These are phyloP conservation scores for Myotis pilosus DNA, from an alignment of 2,797 vertebrate species.

Conservation along the genomic window DNA sequence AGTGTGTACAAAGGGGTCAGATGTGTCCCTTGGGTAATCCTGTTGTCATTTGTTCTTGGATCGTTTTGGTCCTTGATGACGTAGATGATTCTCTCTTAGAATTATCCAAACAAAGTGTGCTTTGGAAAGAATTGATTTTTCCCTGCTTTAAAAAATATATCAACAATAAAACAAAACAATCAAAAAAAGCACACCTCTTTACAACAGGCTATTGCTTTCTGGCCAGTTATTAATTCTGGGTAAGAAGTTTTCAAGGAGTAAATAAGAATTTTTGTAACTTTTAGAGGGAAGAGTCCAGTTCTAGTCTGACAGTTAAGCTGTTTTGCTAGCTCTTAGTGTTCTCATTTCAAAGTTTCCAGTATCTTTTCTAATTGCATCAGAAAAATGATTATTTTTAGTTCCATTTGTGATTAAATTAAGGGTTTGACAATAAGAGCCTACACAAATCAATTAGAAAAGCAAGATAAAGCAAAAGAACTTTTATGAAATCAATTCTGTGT, in stretches of 20 bases:
- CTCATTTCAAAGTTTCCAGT: neutral
- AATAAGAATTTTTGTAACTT: slow-evolving; percentile 52
- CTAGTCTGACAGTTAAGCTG: slow-evolving; percentile 59
- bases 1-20: neutral
- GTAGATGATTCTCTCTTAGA: slow-evolving; percentile 23
- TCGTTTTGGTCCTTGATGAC: slow-evolving; percentile 59
- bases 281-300: slow-evolving; percentile 67
- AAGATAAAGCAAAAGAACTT: slow-evolving; percentile 52
- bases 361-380: slow-evolving; percentile 56
- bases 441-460: slow-evolving; percentile 67
- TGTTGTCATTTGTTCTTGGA: neutral
- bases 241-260: slow-evolving; percentile 36
- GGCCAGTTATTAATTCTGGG: slow-evolving; percentile 34
- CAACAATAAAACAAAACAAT: neutral
- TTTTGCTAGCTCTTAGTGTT: slow-evolving; percentile 57
- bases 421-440: slow-evolving; percentile 38
- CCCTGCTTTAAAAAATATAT: slow-evolving; percentile 66
- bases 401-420: slow-evolving; percentile 64
- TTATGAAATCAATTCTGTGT: slow-evolving; percentile 67
- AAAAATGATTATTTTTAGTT: slow-evolving; percentile 64
- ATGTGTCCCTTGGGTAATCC: slow-evolving; percentile 3
- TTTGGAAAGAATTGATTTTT: slow-evolving; percentile 37
- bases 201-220: slow-evolving; percentile 45
- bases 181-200: slow-evolving; percentile 10
- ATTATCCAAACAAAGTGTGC: slow-evolving; percentile 70